Evolutionary conservation across 1,140 invertebrate genomes (phyloP).

Genomic region (Bacillus rossius): DNA sequence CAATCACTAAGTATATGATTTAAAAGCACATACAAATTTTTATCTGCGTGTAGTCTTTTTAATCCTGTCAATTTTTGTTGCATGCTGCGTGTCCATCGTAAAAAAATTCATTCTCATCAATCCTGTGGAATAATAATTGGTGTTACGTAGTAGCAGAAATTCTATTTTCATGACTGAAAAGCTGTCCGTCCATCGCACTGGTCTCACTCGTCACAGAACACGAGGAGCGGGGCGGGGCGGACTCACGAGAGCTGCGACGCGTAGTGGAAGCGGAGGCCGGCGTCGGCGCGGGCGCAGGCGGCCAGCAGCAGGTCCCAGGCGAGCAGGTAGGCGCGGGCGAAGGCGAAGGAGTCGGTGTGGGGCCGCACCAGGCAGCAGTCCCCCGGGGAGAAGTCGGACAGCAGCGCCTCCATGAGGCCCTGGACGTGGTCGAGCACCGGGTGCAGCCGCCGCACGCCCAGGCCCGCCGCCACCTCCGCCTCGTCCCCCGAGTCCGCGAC

Average conservation of each 20-base stretch:
- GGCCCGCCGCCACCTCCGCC: not conserved
- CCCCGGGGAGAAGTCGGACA: constrained; percentile 52
- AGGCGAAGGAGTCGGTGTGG: constrained; percentile 54
- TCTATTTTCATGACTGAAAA: not conserved
- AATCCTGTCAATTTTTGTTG: too few relatives aligned
- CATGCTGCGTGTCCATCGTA: too few relatives aligned
- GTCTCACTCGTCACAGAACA: not conserved
- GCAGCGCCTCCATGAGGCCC: constrained; percentile 46
- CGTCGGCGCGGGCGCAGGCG: constrained; percentile 57
- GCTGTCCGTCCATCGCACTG: not conserved
- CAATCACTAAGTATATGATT: too few relatives aligned
- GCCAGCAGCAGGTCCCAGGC: constrained; percentile 67
- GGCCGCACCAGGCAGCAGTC: constrained; percentile 54
- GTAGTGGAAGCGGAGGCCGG: constrained; percentile 63
- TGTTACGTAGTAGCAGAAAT: not conserved
- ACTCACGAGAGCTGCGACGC: constrained; percentile 29
- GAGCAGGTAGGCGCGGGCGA: constrained; percentile 60
- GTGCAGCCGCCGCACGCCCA: not conserved
- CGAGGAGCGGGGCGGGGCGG: too few relatives aligned
- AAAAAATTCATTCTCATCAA: too few relatives aligned
- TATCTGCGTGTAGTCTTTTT: too few relatives aligned
- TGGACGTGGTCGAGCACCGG: constrained; percentile 44
- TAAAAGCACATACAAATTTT: too few relatives aligned
- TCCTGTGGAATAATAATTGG: not conserved
- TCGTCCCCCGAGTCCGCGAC: not conserved